A percentile compares a stretch with the other conserved stretches of the same genome.
Conservation (phyloP, 2,113 vertebrate genomes). For the Fukomys damarensis region DNA sequence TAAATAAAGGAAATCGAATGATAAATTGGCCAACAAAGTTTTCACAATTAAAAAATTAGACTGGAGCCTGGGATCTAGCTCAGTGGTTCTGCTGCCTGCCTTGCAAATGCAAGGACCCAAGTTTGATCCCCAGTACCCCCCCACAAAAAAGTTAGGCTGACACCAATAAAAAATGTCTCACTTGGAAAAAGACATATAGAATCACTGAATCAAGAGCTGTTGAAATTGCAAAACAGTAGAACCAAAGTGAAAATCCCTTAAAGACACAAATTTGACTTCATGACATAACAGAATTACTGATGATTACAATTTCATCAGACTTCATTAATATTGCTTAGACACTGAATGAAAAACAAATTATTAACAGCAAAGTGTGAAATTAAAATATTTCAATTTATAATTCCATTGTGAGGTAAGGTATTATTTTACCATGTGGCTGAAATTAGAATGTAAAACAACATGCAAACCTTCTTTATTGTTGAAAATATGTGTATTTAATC, state of each 20-base stretch:
- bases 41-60: neutral
- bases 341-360: neutral
- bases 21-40: neutral
- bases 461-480: neutral
- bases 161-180: neutral
- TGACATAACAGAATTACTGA: neutral
- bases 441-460: neutral
- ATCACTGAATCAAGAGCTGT: neutral
- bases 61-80: no score
- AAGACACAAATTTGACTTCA: neutral
- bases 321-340: neutral
- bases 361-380: neutral
- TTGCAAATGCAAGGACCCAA: no score
- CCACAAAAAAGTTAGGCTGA: neutral
- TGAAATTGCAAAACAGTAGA: neutral
- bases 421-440: neutral
- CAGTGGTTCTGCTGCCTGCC: no score
- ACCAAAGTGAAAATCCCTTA: neutral
- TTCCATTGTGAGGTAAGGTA: neutral
- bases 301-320: neutral
- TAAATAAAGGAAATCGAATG: neutral
- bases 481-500: neutral
- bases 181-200: neutral
- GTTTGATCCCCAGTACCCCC: no score
- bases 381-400: neutral